phyloP scores from a whole-genome alignment of 1,140 invertebrate species.

The Drosophila nigrodunni region DNA sequence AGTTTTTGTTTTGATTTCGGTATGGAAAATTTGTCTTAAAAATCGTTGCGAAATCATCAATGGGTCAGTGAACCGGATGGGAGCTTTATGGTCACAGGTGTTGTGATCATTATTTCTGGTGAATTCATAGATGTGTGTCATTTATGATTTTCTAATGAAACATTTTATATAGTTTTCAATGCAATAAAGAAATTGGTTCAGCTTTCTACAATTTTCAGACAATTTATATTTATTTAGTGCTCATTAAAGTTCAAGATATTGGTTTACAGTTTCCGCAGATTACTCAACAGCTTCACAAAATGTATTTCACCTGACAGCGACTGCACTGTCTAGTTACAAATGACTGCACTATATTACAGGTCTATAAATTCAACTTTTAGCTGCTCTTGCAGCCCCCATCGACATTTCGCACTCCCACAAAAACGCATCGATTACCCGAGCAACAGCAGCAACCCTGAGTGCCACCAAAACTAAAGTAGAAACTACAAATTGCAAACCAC shows the following conservation, averaged over 20 bases:
- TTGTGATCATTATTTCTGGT: conserved; percentile 12
- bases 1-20: conserved; percentile 47
- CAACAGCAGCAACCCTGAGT: conserved; percentile 12
- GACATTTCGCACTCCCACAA: conserved; percentile 31
- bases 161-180: neutral
- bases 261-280: neutral
- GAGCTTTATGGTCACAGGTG: neutral
- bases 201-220: neutral
- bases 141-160: conserved; percentile 19
- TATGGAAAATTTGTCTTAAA: conserved; percentile 34
- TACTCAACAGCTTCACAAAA: conserved; percentile 10
- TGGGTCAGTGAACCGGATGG: conserved; percentile 36
- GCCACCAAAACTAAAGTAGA: conserved; percentile 25
- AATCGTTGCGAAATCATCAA: conserved; percentile 22
- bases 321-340: conserved; percentile 27
- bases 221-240: too few relatives aligned
- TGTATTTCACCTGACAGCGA: conserved; percentile 12
- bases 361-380: conserved; percentile 7
- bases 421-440: conserved; percentile 45
- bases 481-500: conserved; percentile 58
- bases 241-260: too few relatives aligned
- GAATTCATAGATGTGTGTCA: neutral
- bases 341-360: conserved; percentile 34
- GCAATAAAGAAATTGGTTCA: neutral
- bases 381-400: conserved; percentile 12